Evolutionary conservation across 2,113 vertebrate genomes (phyloP).

Genomic region (Dipodomys ordii): DNA sequence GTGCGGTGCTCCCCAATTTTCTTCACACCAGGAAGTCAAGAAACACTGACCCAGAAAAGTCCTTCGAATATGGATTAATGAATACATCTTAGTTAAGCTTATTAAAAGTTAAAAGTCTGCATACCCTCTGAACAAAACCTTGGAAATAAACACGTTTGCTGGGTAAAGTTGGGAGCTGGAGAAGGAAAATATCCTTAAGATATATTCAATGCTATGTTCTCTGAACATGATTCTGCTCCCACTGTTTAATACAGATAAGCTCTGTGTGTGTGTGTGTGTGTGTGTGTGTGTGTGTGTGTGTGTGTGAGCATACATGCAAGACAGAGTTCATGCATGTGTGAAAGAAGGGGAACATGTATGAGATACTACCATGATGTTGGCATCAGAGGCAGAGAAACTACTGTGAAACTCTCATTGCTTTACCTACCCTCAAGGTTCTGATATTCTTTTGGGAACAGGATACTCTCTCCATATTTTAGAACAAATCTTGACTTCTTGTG

Average conservation of each 20-base stretch:
- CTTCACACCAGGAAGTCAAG: constrained; percentile 37
- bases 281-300: background rate
- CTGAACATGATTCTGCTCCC: background rate
- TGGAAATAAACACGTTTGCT: background rate
- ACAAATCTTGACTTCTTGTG: background rate
- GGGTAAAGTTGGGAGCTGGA: background rate
- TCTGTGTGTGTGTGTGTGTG: no score
- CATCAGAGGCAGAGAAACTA: background rate
- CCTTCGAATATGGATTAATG: constrained; percentile 16
- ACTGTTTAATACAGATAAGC: background rate
- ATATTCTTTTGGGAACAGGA: background rate
- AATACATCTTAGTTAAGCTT: background rate
- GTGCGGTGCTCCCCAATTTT: constrained; percentile 35
- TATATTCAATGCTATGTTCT: background rate
- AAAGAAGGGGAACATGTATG: no score
- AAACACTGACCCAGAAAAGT: constrained; percentile 31
- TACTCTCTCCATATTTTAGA: background rate
- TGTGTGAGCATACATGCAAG: no score
- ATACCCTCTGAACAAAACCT: background rate
- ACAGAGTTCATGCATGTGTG: no score
- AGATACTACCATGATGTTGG: background rate
- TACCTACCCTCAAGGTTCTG: background rate
- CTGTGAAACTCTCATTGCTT: background rate
- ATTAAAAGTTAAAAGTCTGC: constrained; percentile 36
- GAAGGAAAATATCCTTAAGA: background rate